A percentile compares a stretch with the other conserved stretches of the same genome.
These are phyloP conservation scores for Percopsis transmontana DNA, from an alignment of 2,113 vertebrate genomes.

Conservation along the genomic window DNA sequence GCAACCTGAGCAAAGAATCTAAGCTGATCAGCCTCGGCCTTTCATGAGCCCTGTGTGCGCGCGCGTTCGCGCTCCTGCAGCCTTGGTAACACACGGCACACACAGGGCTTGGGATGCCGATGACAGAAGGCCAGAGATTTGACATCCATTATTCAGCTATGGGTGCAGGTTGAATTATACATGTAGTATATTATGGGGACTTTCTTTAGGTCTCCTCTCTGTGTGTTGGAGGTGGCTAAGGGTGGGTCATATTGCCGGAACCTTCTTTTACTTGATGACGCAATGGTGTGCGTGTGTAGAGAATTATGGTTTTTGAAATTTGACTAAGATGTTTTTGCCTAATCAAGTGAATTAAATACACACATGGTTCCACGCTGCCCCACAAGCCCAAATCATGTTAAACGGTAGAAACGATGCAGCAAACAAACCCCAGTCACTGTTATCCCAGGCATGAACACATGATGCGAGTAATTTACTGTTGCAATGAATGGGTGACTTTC, in stretches of 20 bases:
- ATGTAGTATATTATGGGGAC: conserved; percentile 54
- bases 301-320: too few relatives aligned
- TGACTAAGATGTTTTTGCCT: too few relatives aligned
- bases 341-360: too few relatives aligned
- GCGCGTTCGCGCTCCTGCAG: conserved; percentile 55
- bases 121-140: conserved; percentile 77
- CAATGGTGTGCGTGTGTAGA: not conserved
- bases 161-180: conserved; percentile 71
- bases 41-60: conserved; percentile 53
- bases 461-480: too few relatives aligned
- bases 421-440: too few relatives aligned
- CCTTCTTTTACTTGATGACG: not conserved
- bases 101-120: conserved; percentile 54
- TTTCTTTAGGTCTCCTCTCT: conserved; percentile 27
- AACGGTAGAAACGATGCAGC: too few relatives aligned
- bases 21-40: conserved; percentile 38
- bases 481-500: too few relatives aligned
- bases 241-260: not conserved
- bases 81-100: conserved; percentile 27
- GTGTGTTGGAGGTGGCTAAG: too few relatives aligned
- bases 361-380: too few relatives aligned
- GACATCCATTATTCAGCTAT: conserved; percentile 80
- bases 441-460: too few relatives aligned
- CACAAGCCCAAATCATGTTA: too few relatives aligned
- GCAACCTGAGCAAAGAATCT: conserved; percentile 59